These are phyloP conservation scores for Peromyscus melanophrys DNA, from an alignment of 2,797 vertebrate species.

Conservation along the genomic window DNA sequence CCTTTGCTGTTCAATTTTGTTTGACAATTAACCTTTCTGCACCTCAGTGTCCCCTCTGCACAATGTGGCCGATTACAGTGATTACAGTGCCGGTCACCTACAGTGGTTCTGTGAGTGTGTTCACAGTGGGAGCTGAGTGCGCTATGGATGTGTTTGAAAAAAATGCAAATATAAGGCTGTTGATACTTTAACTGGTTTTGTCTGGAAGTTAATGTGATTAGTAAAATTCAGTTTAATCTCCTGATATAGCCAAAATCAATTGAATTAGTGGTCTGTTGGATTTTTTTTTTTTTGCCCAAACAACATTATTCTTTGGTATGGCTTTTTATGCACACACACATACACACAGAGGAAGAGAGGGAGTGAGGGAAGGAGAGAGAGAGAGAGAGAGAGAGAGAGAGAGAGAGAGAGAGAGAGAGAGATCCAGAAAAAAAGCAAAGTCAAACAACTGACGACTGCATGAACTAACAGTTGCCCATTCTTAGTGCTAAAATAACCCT, in stretches of 20 bases:
- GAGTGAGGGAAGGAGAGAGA: neutral
- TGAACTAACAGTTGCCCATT: slow-evolving; percentile 79
- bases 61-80: neutral
- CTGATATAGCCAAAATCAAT: slow-evolving; percentile 50
- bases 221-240: slow-evolving; percentile 62
- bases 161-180: slow-evolving; percentile 2
- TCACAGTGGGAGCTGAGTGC: neutral
- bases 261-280: slow-evolving; percentile 25
- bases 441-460: slow-evolving; percentile 65
- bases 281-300: slow-evolving; percentile 42
- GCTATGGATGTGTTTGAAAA: neutral
- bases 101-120: neutral
- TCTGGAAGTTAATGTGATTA: slow-evolving; percentile 36
- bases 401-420: slow-evolving; percentile 51
- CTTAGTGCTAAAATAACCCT: slow-evolving; percentile 66
- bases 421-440: slow-evolving; percentile 51
- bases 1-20: neutral
- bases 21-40: neutral
- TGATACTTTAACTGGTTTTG: slow-evolving; percentile 37
- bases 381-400: neutral
- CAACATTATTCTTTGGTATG: slow-evolving; percentile 80
- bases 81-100: neutral
- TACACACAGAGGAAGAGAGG: neutral
- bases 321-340: slow-evolving; percentile 72
- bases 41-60: neutral